Conservation (phyloP, 2,888 invertebrate genomes). For the Dicycla oo region DNA sequence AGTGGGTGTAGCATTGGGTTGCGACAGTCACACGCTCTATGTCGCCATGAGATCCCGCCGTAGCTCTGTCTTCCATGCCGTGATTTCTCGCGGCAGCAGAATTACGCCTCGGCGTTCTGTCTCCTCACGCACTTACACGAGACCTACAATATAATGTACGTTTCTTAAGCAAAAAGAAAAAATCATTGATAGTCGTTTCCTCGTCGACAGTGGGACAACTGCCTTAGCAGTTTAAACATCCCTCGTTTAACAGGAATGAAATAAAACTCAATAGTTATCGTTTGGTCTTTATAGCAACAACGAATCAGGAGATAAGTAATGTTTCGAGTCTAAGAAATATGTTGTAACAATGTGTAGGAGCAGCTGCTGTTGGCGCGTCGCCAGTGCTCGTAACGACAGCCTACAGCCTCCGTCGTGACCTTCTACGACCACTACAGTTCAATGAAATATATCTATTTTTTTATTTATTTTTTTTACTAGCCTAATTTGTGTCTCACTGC, state of each 20-base stretch:
- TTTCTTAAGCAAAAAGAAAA: background rate
- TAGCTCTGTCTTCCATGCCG: too few relatives aligned
- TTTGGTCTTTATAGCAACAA: constrained; percentile 51
- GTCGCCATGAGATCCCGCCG: too few relatives aligned
- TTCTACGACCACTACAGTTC: constrained; percentile 39
- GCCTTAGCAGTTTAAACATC: constrained; percentile 10
- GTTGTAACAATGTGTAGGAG: constrained; percentile 71
- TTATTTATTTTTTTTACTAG: too few relatives aligned
- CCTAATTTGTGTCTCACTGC: too few relatives aligned
- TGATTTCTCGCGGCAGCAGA: too few relatives aligned
- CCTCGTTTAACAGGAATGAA: constrained; percentile 23
- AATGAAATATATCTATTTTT: constrained; percentile 31
- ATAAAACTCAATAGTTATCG: constrained; percentile 39
- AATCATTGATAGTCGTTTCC: background rate
- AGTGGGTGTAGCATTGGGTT: too few relatives aligned
- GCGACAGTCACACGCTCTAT: too few relatives aligned
- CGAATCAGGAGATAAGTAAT: constrained; percentile 71
- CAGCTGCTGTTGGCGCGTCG: constrained; percentile 74
- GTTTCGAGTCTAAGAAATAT: constrained; percentile 69
- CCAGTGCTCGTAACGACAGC: constrained; percentile 70
- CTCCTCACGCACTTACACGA: too few relatives aligned
- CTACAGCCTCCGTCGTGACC: constrained; percentile 59
- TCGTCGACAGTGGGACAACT: too few relatives aligned
- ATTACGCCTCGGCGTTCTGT: too few relatives aligned
- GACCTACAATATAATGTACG: background rate